Evolutionary conservation across 2,888 invertebrate species (phyloP), one percentile per base, ranked within the genome.

Genomic region (Subacronicta megacephala): DNA sequence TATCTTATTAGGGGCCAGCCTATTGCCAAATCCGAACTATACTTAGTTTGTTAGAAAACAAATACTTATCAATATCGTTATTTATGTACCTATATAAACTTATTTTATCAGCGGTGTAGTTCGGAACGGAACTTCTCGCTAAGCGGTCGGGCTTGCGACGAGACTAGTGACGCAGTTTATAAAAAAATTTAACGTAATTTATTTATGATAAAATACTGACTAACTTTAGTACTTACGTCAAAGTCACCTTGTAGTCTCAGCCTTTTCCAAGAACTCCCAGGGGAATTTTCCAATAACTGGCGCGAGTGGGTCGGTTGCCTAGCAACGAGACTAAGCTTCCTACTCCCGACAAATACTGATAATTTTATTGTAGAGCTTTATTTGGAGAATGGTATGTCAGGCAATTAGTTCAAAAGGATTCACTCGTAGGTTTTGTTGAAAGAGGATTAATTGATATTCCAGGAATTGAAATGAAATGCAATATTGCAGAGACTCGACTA

Each of bases 361-460:
- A 71, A 65, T 61, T 55, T 71, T 54, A 63, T 63, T 73, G n/a
- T 59, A 33, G 53, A 49, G 64, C 70, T 70, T 55, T 49, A 37
- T 55, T 18, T 7, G 7, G 10, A 38, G 45, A 18, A 46, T 67
- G 29, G 17, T 62, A 37, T 62, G 51, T 16, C 36, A 26, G n/a
- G 18, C 20, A 62, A 47, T 63, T 63, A 54, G 26, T 33, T 63
- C 38, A 49, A 54, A 31, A 7, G 31, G 13, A n/a, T 40, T 37
- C 44, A 17, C 20, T 44, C 4, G 37, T 45, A 36, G 18, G 23
- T 13, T 41, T 50, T 45, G 40, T 38, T 44, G n/a, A 61, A 37
- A 17, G 18, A 42, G 15, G 10, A 42, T 44, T 13, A 26, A 41
- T 68, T 37, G 10, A 41, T 62, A 36, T 17, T 7, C 3, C 7